Base-by-base conservation (phyloP, 2,113 vertebrate species). In the Proterorhinus semilunaris region DNA sequence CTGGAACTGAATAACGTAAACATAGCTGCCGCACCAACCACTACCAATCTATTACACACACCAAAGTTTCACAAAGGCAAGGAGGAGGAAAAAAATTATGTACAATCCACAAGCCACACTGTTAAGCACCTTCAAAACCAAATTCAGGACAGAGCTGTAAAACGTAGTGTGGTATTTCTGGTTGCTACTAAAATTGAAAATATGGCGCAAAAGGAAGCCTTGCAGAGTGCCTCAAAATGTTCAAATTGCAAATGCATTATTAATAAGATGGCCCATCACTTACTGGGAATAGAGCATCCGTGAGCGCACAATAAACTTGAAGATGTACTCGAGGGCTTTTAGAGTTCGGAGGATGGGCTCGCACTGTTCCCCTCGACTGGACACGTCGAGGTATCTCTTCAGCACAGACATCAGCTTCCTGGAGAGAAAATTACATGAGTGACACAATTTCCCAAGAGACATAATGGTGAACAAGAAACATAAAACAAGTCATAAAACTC, bases 221-320 rank as follows among this genome's bases (percentile, higher is more conserved):
- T 9, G 43, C 12, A 36, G 2, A 2, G 21, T 12, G 7, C 4
- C 10, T 42, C 21, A 42, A 42, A 58, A 42, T 12, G 13, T 21
- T 42, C 21, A 36, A 12, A 6, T 77, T 57, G 45, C 27, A 67
- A 57, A 66, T 52, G 61, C 10, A 52, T 58, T 43, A 69, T 27
- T 12, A 45, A 46, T 63, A 59, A 48, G 62, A 0, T 36, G 17
- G 9, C 17, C 4, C 57, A 57, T 64, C 79, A 96, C 98, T 96
- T 88, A 98, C 97, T 98, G 96, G 68, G 96, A 97, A 91, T 97
- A 99, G 78, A 99, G 94, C 72, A 94, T 95, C 76, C 97, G 95
- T 6, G 97, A 99, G 72, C 97, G 94, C 65, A 99, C 96, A 66
- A 99, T 98, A 92, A 99, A 98, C 89, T 99, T 99, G 92, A 99